Evolutionary conservation across 2,888 invertebrate genomes (phyloP), one percentile per base, ranked within the genome.

Genomic region (Tridacna gigas): DNA sequence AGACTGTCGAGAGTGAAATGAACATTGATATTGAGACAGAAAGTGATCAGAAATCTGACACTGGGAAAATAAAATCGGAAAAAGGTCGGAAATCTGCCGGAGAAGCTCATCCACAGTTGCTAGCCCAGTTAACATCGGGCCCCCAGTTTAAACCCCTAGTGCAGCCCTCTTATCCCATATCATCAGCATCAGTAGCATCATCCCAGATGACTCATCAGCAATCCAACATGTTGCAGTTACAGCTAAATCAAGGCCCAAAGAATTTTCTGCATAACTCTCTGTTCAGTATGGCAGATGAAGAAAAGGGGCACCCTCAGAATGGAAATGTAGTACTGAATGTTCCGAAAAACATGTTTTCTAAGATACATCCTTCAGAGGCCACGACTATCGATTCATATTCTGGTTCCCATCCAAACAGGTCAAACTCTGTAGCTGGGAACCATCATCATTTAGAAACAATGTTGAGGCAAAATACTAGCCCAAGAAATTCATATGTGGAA

Each of bases 91-190:
- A 88, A 26, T 91, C 92, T 3, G 92, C 92, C 7, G 89, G 89
- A 25, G 92, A 93, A 74, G 90, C 92, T 12, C 93, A 93, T 81
- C 93, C 93, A 0, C 92, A 93, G 75, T 88, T 93, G n/a, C 86
- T 93, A 75, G 93, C 93, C 77, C 92, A 93, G 69, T 88, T 93
- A n/a, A 91, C 90, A 37, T 86, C 91, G 74, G 82, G 83, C 74
- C 83, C 85, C n/a, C 88, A 85, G 45, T 85, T 77, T 45, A 79
- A 69, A n/a, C 81, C 86, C 3, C 20, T 48, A 1, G 51, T 82
- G 63, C 80, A 83, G 67, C 61, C 63, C 13, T 4, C 20, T 51
- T 77, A 25, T 25, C 51, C 37, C 11, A 18, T n/a, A n/a, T 15
- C 63, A 65, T 20, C 51, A n/a, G 15, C 69, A 22, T 13, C 66